phyloP scores from a whole-genome alignment of 2,113 vertebrate species.

The Micromys minutus region DNA sequence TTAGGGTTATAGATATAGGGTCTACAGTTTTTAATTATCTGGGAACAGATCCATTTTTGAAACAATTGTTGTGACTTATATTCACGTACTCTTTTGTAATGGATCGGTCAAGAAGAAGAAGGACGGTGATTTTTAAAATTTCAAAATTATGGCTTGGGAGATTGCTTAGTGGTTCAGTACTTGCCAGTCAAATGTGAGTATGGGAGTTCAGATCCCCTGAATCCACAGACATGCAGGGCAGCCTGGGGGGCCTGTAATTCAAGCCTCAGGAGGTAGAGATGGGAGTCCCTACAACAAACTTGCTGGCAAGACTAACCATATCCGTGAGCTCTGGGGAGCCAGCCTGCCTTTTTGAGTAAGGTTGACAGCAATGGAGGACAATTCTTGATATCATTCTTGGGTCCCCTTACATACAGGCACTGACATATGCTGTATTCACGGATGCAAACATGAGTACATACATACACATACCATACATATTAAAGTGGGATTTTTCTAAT shows the following conservation, averaged over 20 bases:
- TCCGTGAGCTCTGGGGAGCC: background rate
- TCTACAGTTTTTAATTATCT: slow-evolving; percentile 25
- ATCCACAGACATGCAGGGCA: background rate
- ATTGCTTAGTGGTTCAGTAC: background rate
- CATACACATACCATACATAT: background rate
- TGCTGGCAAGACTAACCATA: background rate
- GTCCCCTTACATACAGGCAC: no score
- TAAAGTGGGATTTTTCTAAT: no score
- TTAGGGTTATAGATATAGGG: background rate
- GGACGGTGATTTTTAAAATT: background rate
- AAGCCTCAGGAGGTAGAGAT: background rate
- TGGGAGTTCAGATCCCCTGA: background rate
- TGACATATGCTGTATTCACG: no score
- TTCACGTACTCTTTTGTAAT: background rate
- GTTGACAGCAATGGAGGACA: no score
- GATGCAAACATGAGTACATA: background rate
- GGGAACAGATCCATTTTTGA: background rate
- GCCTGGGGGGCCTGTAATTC: background rate
- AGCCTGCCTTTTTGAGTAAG: background rate
- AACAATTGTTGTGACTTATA: background rate
- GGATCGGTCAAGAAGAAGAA: background rate
- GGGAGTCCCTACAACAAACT: background rate
- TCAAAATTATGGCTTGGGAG: background rate
- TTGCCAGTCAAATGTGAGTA: background rate
- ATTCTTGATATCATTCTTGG: background rate